Base-by-base conservation (phyloP, 2,888 invertebrate species). In the Philereme transversata region DNA sequence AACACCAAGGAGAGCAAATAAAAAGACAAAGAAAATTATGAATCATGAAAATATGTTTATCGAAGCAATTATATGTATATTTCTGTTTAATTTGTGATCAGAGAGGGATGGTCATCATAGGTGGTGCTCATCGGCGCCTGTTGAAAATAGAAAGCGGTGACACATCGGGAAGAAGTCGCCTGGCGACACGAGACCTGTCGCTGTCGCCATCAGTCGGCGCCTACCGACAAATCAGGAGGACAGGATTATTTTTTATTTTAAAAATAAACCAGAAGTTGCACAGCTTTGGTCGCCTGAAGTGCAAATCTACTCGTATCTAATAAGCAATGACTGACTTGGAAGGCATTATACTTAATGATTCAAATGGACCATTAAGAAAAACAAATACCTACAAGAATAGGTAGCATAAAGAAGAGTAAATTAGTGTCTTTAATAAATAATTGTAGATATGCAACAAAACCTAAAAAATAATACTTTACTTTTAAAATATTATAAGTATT, bases 101-200 rank as follows among this genome's bases (percentile, higher is more conserved):
- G 63, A 65, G 71, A 70, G 74, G 72, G 71, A 76, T 78, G 75
- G 70, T 70, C 65, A 74, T 77, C 77, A 74, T 74, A 75, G 80
- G 75, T 75, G 70, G 73, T 74, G 76, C 74, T 78, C 77, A 78
- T 71, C 71, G 85, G 86, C 87, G 86, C 84, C 86, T 77, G 68
- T 77, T 84, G 69, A 78, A 87, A 87, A 88, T 89, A 90, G 89
- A 88, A 86, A 84, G 82, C 72, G 70, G 81, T 88, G 87, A 89
- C 89, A 87, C 87, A 88, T 79, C 69, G 69, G 67, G 72, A 75
- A 71, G 75, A 76, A 64, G 75, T 76, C 71, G 72, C 70, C 68
- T 74, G 82, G 77, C 77, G 81, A 72, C 81, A 80, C 74, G 73
- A 73, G 64, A 68, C 69, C 69, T 71, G 67, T 68, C 69, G 79